These are phyloP conservation scores for Opisthograptis luteolata DNA, from an alignment of 2,888 invertebrate genomes.

Conservation along the genomic window DNA sequence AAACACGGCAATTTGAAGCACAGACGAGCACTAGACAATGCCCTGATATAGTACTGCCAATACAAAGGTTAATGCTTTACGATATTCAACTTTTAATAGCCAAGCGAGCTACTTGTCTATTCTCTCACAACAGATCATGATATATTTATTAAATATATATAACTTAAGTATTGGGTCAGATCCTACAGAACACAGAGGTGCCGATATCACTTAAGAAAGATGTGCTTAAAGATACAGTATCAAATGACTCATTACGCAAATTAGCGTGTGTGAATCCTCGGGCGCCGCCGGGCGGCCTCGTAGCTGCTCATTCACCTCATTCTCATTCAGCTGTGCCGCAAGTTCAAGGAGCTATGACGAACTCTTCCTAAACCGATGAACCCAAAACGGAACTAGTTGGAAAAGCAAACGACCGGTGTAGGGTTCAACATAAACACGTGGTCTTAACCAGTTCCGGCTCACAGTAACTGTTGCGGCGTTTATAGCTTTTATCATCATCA, in stretches of 20 bases:
- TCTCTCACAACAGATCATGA: too few species aligned
- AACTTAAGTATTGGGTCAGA: too few species aligned
- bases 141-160: too few species aligned
- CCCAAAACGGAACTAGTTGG: slow-evolving; percentile 29
- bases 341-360: slow-evolving; percentile 56
- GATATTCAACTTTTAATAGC: too few species aligned
- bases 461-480: too few species aligned
- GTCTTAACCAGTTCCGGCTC: background rate
- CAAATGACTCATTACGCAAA: slow-evolving; percentile 21
- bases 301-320: slow-evolving; percentile 41
- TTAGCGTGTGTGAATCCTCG: slow-evolving; percentile 24
- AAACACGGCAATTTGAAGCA: slow-evolving; percentile 10
- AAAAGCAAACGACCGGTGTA: slow-evolving; percentile 34
- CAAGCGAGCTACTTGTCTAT: too few species aligned
- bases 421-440: slow-evolving; percentile 24
- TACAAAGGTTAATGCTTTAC: too few species aligned
- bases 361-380: slow-evolving; percentile 42
- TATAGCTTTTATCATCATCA: too few species aligned
- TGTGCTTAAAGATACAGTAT: slow-evolving; percentile 2
- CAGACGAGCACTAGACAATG: too few species aligned
- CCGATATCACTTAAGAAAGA: too few species aligned
- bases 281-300: slow-evolving; percentile 23
- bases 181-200: too few species aligned
- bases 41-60: too few species aligned
- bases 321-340: slow-evolving; percentile 52